These are phyloP conservation scores for Camponotus vicinus DNA, from an alignment of 1,140 invertebrate species.

Conservation along the genomic window DNA sequence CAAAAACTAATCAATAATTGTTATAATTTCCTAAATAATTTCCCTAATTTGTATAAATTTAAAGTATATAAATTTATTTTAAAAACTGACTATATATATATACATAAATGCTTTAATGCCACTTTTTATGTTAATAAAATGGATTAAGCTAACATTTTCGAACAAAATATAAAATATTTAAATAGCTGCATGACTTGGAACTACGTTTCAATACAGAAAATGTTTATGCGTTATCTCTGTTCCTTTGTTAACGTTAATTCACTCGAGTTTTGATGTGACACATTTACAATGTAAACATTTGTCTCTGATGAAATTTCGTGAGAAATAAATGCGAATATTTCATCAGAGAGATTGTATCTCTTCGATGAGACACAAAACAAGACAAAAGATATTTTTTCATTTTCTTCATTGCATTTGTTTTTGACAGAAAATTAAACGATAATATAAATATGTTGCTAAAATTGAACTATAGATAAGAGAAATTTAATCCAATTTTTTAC, in stretches of 20 bases:
- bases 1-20: background rate
- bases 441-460: background rate
- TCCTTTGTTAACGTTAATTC: slow-evolving; percentile 55
- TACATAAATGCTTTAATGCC: background rate
- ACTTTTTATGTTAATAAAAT: background rate
- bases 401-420: background rate
- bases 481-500: background rate
- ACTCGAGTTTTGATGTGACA: slow-evolving; percentile 40
- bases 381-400: background rate
- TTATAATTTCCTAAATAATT: background rate
- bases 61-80: background rate
- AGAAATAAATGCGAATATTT: slow-evolving; percentile 37
- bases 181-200: slow-evolving; percentile 13
- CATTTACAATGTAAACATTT: slow-evolving; percentile 54
- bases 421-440: background rate
- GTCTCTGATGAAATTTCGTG: background rate
- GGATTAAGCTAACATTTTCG: background rate
- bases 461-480: background rate
- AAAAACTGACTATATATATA: background rate
- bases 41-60: background rate
- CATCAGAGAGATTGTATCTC: background rate
- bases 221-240: slow-evolving; percentile 60
- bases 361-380: background rate
- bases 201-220: slow-evolving; percentile 20
- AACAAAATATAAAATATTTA: background rate